These are phyloP conservation scores for Cataglyphis hispanica DNA, from an alignment of 1,140 invertebrate species.

Conservation along the genomic window DNA sequence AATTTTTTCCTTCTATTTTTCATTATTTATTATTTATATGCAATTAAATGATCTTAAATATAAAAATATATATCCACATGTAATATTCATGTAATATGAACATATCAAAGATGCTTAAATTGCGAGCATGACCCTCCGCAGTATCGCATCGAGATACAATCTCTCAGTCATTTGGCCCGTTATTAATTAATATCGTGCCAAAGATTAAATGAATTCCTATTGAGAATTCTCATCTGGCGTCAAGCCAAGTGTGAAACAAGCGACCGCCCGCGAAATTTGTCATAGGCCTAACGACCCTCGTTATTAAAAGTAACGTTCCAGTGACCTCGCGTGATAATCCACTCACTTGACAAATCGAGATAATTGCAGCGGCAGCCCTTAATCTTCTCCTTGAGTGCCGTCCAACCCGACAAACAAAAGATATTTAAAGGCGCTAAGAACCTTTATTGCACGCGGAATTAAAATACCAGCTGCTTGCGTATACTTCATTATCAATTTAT, in stretches of 20 bases:
- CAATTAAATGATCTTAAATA: not conserved
- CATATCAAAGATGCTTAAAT: slow-evolving; percentile 41
- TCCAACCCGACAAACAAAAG: slow-evolving; percentile 48
- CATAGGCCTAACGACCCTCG: slow-evolving; percentile 85
- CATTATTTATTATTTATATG: not conserved
- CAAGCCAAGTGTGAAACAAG: slow-evolving; percentile 78
- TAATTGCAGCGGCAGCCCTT: slow-evolving; percentile 80
- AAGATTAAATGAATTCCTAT: slow-evolving; percentile 81
- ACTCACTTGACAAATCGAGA: slow-evolving; percentile 83
- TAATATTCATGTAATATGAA: not conserved
- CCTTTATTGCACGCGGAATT: slow-evolving; percentile 24
- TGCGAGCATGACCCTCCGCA: slow-evolving; percentile 56
- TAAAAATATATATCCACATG: not conserved
- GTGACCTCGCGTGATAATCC: slow-evolving; percentile 80
- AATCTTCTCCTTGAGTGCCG: slow-evolving; percentile 52
- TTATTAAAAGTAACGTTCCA: slow-evolving; percentile 86
- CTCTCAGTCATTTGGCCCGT: slow-evolving; percentile 40
- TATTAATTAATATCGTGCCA: slow-evolving; percentile 78
- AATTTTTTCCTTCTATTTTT: not conserved
- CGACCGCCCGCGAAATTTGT: slow-evolving; percentile 83
- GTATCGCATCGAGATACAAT: slow-evolving; percentile 44
- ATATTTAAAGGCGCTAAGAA: slow-evolving; percentile 13
- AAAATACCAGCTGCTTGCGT: slow-evolving; percentile 13
- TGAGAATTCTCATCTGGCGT: slow-evolving; percentile 61
- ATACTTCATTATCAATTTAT: slow-evolving; percentile 8